phyloP scores from a whole-genome alignment of 2,888 invertebrate genomes.

The Sialis fuliginosa region DNA sequence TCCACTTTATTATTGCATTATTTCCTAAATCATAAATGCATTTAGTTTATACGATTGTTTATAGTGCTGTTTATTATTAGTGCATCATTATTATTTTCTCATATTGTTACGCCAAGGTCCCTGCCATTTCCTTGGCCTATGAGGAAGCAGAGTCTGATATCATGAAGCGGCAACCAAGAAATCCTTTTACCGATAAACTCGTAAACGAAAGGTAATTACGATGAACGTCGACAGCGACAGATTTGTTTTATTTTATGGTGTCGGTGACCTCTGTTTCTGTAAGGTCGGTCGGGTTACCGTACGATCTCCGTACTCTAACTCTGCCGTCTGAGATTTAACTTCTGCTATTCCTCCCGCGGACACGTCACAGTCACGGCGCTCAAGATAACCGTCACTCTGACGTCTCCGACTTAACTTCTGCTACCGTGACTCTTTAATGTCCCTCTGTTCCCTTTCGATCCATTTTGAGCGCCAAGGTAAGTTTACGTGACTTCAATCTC shows the following conservation, averaged over 20 bases:
- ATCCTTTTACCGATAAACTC: slow-evolving; percentile 94
- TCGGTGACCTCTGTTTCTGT: slow-evolving; percentile 4
- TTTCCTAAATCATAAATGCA: not conserved
- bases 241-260: slow-evolving; percentile 2
- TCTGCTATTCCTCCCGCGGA: not conserved
- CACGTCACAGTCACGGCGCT: too few species aligned
- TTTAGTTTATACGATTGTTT: not conserved
- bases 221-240: slow-evolving; percentile 2
- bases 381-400: too few species aligned
- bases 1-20: not conserved
- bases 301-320: not conserved
- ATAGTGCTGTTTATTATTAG: not conserved
- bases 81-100: slow-evolving; percentile 1
- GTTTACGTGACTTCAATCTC: not conserved
- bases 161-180: slow-evolving; percentile 96
- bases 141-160: slow-evolving; percentile 66
- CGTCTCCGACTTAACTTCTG: too few species aligned
- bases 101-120: slow-evolving; percentile 24
- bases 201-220: slow-evolving; percentile 76
- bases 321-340: not conserved
- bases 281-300: not conserved
- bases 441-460: not conserved
- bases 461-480: not conserved
- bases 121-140: slow-evolving; percentile 57
- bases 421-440: too few species aligned